A percentile compares a stretch with the other conserved stretches of the same genome.
Evolutionary conservation across 2,888 invertebrate genomes (phyloP).

Genomic region (Drosophila glabriapex): DNA sequence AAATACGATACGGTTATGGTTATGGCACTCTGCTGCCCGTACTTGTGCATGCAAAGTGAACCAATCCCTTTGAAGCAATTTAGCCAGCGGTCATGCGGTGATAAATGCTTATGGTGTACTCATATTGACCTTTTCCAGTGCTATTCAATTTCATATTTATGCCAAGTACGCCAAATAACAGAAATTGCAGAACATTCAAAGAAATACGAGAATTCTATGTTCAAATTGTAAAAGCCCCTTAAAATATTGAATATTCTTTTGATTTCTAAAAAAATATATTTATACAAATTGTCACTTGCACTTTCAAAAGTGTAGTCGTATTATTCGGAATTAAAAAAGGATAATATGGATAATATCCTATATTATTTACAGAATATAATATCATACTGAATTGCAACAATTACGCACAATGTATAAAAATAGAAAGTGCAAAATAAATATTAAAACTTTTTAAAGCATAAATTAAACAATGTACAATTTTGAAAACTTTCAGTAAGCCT

Average conservation of each 20-base stretch:
- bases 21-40: slow-evolving; percentile 24
- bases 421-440: not conserved
- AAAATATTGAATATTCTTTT: not conserved
- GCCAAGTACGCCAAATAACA: not conserved
- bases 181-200: not conserved
- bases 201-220: not conserved
- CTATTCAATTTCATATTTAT: slow-evolving; percentile 3
- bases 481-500: not conserved
- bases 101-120: slow-evolving; percentile 23
- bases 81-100: slow-evolving; percentile 24
- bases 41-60: slow-evolving; percentile 21
- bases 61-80: slow-evolving; percentile 13
- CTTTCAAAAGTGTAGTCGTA: not conserved
- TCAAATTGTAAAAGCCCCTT: not conserved
- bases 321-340: not conserved
- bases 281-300: not conserved
- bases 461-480: not conserved
- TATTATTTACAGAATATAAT: not conserved
- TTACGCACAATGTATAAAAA: not conserved
- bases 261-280: not conserved
- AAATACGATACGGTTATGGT: slow-evolving; percentile 62
- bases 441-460: not conserved
- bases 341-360: not conserved
- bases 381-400: not conserved
- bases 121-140: not conserved